Conservation (phyloP, 2,113 vertebrate species). For the Oncorhynchus nerka region DNA sequence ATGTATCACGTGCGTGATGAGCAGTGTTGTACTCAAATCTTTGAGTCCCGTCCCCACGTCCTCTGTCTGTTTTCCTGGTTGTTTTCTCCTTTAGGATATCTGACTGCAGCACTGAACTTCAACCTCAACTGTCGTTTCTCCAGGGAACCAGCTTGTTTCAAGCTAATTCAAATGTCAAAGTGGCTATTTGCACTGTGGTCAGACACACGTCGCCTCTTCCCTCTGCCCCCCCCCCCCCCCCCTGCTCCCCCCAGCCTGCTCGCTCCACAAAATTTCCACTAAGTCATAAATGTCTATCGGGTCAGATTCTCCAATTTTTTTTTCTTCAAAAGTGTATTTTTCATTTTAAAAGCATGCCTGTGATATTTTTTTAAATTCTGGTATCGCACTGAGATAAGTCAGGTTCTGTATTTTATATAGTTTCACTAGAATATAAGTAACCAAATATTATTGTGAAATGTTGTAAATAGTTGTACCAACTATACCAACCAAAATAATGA, state of each 20-base stretch:
- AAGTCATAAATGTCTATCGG: neutral
- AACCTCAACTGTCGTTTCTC: neutral
- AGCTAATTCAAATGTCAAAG: conserved; percentile 1
- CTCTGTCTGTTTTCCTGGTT: neutral
- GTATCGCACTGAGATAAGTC: neutral
- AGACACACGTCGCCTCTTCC: neutral
- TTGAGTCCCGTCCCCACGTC: neutral
- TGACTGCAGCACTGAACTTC: neutral
- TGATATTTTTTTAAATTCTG: neutral
- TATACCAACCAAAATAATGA: no score
- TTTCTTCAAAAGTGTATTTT: neutral
- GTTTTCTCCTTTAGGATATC: neutral
- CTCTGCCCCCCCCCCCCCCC: no score
- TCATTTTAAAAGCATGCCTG: neutral
- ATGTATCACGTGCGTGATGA: no score
- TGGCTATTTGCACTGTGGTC: neutral
- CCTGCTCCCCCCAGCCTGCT: no score
- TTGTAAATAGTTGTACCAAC: no score
- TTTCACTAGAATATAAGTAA: no score
- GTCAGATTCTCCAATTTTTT: neutral
- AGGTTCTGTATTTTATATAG: neutral
- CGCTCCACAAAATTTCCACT: neutral
- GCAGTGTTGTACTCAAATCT: neutral
- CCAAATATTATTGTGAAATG: no score
- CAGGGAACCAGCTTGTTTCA: neutral